Evolutionary conservation across 2,113 vertebrate genomes (phyloP).

Genomic region (Pseudois nayaur): DNA sequence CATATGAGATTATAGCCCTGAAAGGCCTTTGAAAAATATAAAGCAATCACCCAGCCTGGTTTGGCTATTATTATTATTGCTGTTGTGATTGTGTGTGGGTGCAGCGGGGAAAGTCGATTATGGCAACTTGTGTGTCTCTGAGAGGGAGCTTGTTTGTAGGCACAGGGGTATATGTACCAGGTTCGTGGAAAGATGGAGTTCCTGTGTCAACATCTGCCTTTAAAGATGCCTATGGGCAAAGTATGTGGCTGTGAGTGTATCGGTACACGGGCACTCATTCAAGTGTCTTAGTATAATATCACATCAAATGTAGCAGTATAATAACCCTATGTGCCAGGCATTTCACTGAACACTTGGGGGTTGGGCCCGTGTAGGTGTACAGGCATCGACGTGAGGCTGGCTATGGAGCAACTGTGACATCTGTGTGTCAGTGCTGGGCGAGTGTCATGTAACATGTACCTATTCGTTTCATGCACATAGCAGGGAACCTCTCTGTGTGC

Average conservation of each 20-base stretch:
- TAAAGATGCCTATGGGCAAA: neutral
- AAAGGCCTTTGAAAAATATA: constrained; percentile 24
- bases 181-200: neutral
- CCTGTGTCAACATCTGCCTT: neutral
- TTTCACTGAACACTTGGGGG: neutral
- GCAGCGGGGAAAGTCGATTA: neutral
- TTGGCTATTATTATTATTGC: neutral
- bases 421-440: neutral
- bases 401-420: neutral
- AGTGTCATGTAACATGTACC: neutral
- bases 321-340: neutral
- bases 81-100: neutral
- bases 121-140: neutral
- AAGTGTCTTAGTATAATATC: neutral
- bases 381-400: neutral
- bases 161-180: accelerated
- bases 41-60: neutral
- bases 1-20: constrained; percentile 3
- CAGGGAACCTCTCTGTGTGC: neutral
- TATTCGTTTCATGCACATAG: neutral
- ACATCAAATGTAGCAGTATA: neutral
- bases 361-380: neutral
- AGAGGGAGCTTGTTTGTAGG: neutral
- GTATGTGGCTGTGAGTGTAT: neutral
- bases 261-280: neutral